Evolutionary conservation across 1,140 invertebrate species (phyloP).

Genomic region (Drosophila prosaltans): DNA sequence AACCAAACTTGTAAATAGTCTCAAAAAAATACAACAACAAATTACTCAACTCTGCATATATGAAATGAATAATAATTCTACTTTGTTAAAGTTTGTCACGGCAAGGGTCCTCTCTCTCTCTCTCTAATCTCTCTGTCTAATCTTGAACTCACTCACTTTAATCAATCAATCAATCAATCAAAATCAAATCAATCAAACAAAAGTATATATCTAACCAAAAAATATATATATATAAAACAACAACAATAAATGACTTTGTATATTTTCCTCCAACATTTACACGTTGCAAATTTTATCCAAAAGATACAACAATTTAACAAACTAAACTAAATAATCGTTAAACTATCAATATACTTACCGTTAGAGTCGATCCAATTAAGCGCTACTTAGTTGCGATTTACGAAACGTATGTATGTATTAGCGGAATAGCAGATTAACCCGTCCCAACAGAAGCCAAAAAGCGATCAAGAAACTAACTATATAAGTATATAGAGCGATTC

Average conservation of each 20-base stretch:
- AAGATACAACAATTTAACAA: slow-evolving; percentile 44
- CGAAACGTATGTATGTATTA: slow-evolving; percentile 78
- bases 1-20: slow-evolving; percentile 81
- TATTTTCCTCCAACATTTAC: slow-evolving; percentile 65
- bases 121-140: slow-evolving; percentile 46
- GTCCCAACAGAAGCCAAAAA: slow-evolving; percentile 73
- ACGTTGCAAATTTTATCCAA: slow-evolving; percentile 61
- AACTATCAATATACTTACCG: slow-evolving; percentile 58
- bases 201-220: slow-evolving; percentile 68
- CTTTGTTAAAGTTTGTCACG: slow-evolving; percentile 76
- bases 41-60: slow-evolving; percentile 68
- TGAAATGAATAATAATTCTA: slow-evolving; percentile 69
- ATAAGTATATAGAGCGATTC: slow-evolving; percentile 27
- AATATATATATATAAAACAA: slow-evolving; percentile 33
- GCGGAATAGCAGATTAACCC: slow-evolving; percentile 83
- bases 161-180: slow-evolving; percentile 57
- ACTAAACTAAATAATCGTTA: slow-evolving; percentile 48
- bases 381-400: slow-evolving; percentile 76
- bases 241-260: slow-evolving; percentile 54
- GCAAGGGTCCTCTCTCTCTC: slow-evolving; percentile 78
- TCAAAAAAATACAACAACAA: slow-evolving; percentile 59
- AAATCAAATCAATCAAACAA: slow-evolving; percentile 49
- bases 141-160: slow-evolving; percentile 61
- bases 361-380: slow-evolving; percentile 80
- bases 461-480: slow-evolving; percentile 34